Evolutionary conservation across 1,140 invertebrate genomes (phyloP), one percentile per base, ranked within the genome.

Genomic region (Ostrea edulis): DNA sequence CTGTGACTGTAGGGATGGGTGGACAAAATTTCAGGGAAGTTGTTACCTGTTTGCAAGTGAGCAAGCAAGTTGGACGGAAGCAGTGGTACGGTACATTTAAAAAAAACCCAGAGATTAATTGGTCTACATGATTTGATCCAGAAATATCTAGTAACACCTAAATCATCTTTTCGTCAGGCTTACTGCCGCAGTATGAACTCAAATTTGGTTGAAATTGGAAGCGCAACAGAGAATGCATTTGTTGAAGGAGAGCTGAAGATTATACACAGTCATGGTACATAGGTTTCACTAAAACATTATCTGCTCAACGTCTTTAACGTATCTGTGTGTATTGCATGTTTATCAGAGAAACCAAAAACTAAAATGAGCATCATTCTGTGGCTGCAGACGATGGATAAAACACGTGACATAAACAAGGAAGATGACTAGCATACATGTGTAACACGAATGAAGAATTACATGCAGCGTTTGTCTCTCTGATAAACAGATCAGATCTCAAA

Each of bases 121-220:
- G 35, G 5, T 44, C 35, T 44, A 44, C 5, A 2, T 44, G 35
- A 44, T 44, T 12, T 14, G 25, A 71, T 11, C 7, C 29, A 25
- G 29, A 8, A 11, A 71, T 35, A 25, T 22, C 12, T 62, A 62
- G 20, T n/a, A n/a, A 62, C 14, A 35, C 22, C 29, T 9, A 35
- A 14, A 44, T n/a, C n/a, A 77, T 29, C 9, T 29, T 44, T 53
- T 17, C 35, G 12, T 58, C 22, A 85, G 83, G 0, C 55, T 2
- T 22, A 52, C 54, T 85, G 83, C 83, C 8, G 22, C 9, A 62
- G 53, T 85, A 62, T 62, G 53, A 85, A 85, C 25, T 55, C 53
- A 8, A 22, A 62, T 22, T 29, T 85, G 53, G 83, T 85, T 8
- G 83, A 85, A 85, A 85, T 85, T 12, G 83, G 51, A 25, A 85